Evolutionary conservation across 1,140 invertebrate genomes (phyloP).

Genomic region (Ceratosolen solmsi): DNA sequence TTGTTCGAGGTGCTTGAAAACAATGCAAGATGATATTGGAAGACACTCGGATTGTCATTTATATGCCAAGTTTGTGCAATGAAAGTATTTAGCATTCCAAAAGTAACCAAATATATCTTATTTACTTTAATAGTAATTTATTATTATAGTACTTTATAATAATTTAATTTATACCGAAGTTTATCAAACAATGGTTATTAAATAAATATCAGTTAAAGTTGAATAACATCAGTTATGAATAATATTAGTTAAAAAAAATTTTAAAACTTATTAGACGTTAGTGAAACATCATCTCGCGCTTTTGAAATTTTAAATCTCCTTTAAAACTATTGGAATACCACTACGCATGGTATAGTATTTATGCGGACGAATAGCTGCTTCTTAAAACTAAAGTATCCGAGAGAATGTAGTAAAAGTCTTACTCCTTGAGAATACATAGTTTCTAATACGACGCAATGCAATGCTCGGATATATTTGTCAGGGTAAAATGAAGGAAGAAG

Average conservation of each 20-base stretch:
- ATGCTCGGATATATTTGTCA: constrained; percentile 46
- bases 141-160: too few species aligned
- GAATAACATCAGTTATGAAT: too few species aligned
- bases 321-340: not conserved
- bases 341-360: not conserved
- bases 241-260: too few species aligned
- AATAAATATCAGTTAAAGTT: too few species aligned
- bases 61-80: too few species aligned
- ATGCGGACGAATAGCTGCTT: not conserved
- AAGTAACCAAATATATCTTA: too few species aligned
- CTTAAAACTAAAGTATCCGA: not conserved
- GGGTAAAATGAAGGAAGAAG: constrained; percentile 29
- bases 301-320: not conserved
- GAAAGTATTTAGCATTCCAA: too few species aligned
- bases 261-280: too few species aligned
- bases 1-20: not conserved
- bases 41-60: too few species aligned
- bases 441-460: constrained; percentile 41
- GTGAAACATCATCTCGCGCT: not conserved
- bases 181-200: too few species aligned
- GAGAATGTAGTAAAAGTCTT: not conserved
- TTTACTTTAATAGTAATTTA: too few species aligned
- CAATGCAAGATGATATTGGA: not conserved
- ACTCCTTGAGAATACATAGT: constrained; percentile 34
- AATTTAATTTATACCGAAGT: too few species aligned